These are phyloP conservation scores for Drosophila greeni DNA, from an alignment of 2,888 invertebrate genomes.

Conservation along the genomic window DNA sequence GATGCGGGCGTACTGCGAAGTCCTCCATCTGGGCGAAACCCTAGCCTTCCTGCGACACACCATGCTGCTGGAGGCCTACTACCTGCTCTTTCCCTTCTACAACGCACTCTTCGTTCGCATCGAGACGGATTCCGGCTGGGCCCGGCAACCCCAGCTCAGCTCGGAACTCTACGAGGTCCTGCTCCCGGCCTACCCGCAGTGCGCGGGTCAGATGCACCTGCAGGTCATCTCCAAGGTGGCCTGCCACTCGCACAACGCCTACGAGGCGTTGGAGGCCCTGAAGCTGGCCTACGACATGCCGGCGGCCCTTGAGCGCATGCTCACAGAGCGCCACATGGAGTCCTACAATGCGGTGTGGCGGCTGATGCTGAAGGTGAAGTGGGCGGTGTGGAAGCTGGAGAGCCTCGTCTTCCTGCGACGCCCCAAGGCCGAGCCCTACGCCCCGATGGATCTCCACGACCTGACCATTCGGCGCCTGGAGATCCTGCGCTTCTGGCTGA, in stretches of 20 bases:
- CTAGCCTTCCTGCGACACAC: constrained; percentile 80
- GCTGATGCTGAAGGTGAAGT: constrained; percentile 81
- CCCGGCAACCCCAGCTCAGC: constrained; percentile 78
- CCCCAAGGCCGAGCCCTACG: constrained; percentile 58
- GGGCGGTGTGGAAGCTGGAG: constrained; percentile 80
- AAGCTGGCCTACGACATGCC: constrained; percentile 69
- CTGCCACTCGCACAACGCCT: constrained; percentile 66
- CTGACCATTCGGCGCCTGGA: constrained; percentile 79
- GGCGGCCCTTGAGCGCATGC: constrained; percentile 68
- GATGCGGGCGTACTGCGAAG: constrained; percentile 79
- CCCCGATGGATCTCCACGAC: constrained; percentile 70
- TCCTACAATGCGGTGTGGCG: constrained; percentile 79
- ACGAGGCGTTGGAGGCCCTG: constrained; percentile 74
- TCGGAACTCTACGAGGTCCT: constrained; percentile 80
- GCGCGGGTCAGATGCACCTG: constrained; percentile 69
- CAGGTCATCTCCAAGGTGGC: constrained; percentile 61
- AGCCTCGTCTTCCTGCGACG: constrained; percentile 78
- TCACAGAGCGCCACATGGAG: constrained; percentile 63
- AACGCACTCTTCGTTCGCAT: constrained; percentile 80
- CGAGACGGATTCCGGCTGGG: constrained; percentile 79
- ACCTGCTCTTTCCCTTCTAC: constrained; percentile 80
- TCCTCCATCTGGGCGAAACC: constrained; percentile 79
- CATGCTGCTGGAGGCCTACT: constrained; percentile 80
- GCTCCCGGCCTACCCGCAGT: constrained; percentile 77
- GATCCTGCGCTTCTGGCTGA: constrained; percentile 80